Base-by-base conservation (phyloP, 1,140 invertebrate genomes). In the Camponotus pennsylvanicus region DNA sequence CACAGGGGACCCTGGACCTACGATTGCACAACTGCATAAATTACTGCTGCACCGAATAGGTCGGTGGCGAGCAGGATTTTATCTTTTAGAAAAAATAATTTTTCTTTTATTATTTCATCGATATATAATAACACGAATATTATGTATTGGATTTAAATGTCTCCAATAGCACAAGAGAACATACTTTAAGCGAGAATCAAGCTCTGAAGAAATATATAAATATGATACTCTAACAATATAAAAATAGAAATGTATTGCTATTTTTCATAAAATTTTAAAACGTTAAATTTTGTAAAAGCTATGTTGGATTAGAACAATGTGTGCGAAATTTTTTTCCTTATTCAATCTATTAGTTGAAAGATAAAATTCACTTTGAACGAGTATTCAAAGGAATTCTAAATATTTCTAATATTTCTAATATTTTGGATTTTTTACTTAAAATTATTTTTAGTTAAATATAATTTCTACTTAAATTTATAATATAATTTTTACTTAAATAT, bases 21-120 rank as follows among this genome's bases (percentile, higher is more conserved):
- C 6, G 52, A 86, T 90, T 89, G 52, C 88, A 80, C 76, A 90
- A 90, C 76, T 32, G 78, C 55, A 89, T 89, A 89, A 87, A 90
- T 90, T 90, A 90, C 32, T 55, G 21, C 32, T 8, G 49, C 37
- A 40, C 18, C 42, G 55, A 67, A 61, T 78, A 9, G 8, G 9
- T 11, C 6, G 52, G 21, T n/a, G 40, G 40, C 45, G 37, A 40
- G 70, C 34, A 66, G 13, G 7, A 37, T 3, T 63, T 73, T 76
- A 27, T 21, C 34, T 34, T 52, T 78, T 34, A 11, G 37, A 80
- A 73, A 73, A 3, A 55, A 86, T 67, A 76, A 75, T 59, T 37
- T 55, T 15, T n/a, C 57, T 63, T 49, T 32, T n/a, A 45, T 49
- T 66, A 89, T 79, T 85, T 79, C 7, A 6, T 52, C 13, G 42